phyloP scores from a whole-genome alignment of 2,888 invertebrate species.

The Melikaiella ostensackeni region DNA sequence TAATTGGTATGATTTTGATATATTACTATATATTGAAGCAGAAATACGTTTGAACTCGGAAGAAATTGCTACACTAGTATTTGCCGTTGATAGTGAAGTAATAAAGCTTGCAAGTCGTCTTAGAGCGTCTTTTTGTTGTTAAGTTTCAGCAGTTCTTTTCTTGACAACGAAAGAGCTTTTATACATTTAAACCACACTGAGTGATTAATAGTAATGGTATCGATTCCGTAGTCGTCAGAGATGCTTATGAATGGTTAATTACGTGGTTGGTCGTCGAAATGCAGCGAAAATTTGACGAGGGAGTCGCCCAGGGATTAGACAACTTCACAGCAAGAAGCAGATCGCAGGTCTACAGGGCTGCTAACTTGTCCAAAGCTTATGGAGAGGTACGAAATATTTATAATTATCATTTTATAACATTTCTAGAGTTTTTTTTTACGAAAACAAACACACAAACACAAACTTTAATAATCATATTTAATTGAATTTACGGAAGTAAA shows the following conservation, averaged over 20 bases:
- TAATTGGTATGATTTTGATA: slow-evolving; percentile 40
- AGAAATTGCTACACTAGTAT: no score
- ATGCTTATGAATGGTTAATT: slow-evolving; percentile 90
- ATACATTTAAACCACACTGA: slow-evolving; percentile 43
- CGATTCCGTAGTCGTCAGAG: slow-evolving; percentile 80
- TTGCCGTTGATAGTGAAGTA: not conserved
- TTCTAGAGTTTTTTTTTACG: no score
- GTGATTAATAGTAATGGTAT: slow-evolving; percentile 52
- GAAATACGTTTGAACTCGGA: no score
- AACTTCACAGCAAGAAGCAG: slow-evolving; percentile 88
- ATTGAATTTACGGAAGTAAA: no score
- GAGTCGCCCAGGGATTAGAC: slow-evolving; percentile 80
- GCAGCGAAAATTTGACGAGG: slow-evolving; percentile 80
- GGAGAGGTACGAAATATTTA: slow-evolving; percentile 80
- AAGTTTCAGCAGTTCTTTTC: slow-evolving; percentile 53
- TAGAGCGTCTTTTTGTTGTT: slow-evolving; percentile 47
- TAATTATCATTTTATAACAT: not conserved
- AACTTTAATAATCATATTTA: no score
- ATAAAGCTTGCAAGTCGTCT: slow-evolving; percentile 39
- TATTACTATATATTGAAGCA: no score
- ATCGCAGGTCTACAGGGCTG: slow-evolving; percentile 89
- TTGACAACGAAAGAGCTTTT: slow-evolving; percentile 47
- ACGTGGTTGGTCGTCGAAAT: slow-evolving; percentile 88
- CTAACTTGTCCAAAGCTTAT: slow-evolving; percentile 86
- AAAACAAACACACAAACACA: no score